Conservation (phyloP, 2,888 invertebrate genomes). For the Rotaria sp. region DNA sequence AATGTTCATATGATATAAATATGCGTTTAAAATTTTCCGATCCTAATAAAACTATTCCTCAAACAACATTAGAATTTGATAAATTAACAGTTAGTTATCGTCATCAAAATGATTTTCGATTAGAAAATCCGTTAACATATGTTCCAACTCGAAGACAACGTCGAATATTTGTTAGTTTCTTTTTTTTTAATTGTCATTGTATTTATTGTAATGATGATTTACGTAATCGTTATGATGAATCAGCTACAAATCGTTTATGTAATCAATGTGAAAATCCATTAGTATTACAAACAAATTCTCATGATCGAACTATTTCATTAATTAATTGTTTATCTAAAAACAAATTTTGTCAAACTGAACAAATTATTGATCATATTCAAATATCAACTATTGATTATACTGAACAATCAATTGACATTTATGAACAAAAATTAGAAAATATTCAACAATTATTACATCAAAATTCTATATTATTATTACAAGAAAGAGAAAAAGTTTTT, state of each 20-base stretch:
- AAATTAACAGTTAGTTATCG: not conserved
- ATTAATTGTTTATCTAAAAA: not conserved
- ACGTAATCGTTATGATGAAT: not conserved
- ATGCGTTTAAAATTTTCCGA: not conserved
- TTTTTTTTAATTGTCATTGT: not conserved
- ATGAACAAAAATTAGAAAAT: not conserved
- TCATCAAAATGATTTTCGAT: not conserved
- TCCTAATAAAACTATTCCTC: not conserved
- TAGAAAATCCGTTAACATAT: not conserved
- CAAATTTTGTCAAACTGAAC: not conserved
- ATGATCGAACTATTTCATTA: not conserved
- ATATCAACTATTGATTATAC: not conserved
- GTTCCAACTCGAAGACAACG: not conserved
- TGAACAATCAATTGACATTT: not conserved
- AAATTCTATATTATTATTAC: not conserved
- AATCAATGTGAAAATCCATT: not conserved
- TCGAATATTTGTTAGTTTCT: not conserved
- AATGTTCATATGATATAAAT: constrained; percentile 4
- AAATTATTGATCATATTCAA: not conserved
- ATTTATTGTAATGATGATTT: not conserved
- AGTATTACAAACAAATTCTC: not conserved
- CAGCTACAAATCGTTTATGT: not conserved
- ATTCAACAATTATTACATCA: not conserved
- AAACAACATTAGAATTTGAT: not conserved
- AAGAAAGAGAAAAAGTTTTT: not conserved